Conservation (phyloP, 1,140 invertebrate genomes). For the Drosophila persimilis region DNA sequence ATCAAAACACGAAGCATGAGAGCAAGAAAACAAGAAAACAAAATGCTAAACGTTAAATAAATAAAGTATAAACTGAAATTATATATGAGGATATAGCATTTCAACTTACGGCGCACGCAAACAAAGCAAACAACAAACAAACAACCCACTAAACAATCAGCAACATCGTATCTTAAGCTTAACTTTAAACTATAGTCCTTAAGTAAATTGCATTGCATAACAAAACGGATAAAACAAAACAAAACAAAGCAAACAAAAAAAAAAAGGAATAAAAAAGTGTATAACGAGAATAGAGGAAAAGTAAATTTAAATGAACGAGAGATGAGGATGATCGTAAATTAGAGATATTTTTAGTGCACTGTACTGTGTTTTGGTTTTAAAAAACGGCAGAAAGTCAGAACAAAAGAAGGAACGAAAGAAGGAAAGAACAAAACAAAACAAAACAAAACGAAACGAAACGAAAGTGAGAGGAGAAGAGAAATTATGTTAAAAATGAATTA, state of each 20-base stretch:
- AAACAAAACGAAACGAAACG: conserved; percentile 12
- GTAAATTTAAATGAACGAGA: conserved; percentile 15
- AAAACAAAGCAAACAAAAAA: conserved; percentile 10
- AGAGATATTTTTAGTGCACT: conserved; percentile 70
- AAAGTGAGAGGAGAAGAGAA: conserved; percentile 17
- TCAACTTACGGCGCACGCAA: conserved; percentile 50
- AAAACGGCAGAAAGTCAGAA: conserved; percentile 64
- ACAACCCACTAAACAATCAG: conserved; percentile 78
- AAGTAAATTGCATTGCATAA: conserved; percentile 67
- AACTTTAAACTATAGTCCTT: conserved; percentile 69
- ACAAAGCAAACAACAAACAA: conserved; percentile 35
- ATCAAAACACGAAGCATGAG: conserved; percentile 17
- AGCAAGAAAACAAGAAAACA: background rate
- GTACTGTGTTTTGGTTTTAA: conserved; percentile 82
- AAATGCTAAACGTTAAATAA: conserved; percentile 25
- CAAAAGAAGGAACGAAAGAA: conserved; percentile 30
- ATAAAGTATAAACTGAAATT: conserved; percentile 37
- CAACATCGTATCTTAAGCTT: conserved; percentile 77
- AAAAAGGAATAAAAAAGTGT: conserved; percentile 26
- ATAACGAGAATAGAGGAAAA: conserved; percentile 18
- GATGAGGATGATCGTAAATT: conserved; percentile 24
- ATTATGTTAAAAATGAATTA: conserved; percentile 65
- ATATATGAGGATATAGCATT: conserved; percentile 47
- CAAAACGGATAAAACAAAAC: conserved; percentile 19
- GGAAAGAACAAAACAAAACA: conserved; percentile 23